Evolutionary conservation across 2,888 invertebrate species (phyloP).

Genomic region (Mechanitis mazaeus): DNA sequence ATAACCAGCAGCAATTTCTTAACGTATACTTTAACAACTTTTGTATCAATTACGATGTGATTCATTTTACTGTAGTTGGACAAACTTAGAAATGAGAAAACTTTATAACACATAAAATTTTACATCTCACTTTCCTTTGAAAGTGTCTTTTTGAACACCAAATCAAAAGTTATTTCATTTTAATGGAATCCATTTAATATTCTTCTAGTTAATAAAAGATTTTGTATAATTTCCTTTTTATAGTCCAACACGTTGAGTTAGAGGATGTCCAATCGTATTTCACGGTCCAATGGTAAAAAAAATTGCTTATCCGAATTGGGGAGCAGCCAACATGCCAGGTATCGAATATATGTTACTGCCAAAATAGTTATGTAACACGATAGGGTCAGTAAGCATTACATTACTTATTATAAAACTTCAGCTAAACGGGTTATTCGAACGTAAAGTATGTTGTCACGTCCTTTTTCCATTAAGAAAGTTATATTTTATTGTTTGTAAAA

Average conservation of each 20-base stretch:
- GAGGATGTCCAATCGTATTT: background rate
- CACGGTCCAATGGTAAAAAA: slow-evolving; percentile 2
- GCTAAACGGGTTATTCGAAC: background rate
- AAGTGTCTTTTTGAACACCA: slow-evolving; percentile 1
- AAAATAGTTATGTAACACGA: slow-evolving; percentile 2
- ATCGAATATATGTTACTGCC: slow-evolving; percentile 1
- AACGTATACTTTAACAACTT: background rate
- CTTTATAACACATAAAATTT: slow-evolving; percentile 16
- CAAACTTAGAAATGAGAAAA: slow-evolving; percentile 19
- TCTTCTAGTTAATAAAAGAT: background rate
- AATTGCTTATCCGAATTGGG: slow-evolving; percentile 5
- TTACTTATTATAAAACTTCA: background rate
- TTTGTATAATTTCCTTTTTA: background rate
- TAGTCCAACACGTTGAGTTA: background rate
- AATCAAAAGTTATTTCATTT: slow-evolving; percentile 3
- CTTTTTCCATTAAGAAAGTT: too few relatives aligned
- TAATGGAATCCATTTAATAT: slow-evolving; percentile 1
- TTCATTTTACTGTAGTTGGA: slow-evolving; percentile 7
- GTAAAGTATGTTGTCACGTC: background rate
- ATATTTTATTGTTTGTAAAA: too few relatives aligned
- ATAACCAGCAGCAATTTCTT: background rate
- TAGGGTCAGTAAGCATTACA: slow-evolving; percentile 1
- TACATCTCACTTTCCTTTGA: background rate
- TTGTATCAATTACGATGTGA: background rate
- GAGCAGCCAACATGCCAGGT: slow-evolving; percentile 4